Evolutionary conservation across 2,797 vertebrate species (phyloP).

Genomic region (Alosa sapidissima): DNA sequence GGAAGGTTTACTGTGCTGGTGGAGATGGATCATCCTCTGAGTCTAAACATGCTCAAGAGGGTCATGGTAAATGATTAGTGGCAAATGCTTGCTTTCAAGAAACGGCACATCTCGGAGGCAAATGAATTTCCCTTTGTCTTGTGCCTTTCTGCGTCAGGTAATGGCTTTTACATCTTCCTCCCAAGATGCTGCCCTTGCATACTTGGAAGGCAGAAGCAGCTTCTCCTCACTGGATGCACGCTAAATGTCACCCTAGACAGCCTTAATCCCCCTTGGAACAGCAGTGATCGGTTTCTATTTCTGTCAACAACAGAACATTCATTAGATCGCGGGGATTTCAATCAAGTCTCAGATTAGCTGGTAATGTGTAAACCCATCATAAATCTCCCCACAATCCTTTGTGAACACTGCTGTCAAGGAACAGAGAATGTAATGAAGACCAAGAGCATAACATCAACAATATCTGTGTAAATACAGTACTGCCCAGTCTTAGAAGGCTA

Average conservation of each 20-base stretch:
- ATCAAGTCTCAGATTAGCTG: slow-evolving; percentile 10
- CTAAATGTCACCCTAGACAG: slow-evolving; percentile 15
- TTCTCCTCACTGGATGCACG: background rate
- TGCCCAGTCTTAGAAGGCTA: background rate
- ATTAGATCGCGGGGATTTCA: background rate
- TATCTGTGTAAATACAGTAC: background rate
- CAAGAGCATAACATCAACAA: background rate
- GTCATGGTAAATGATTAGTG: background rate
- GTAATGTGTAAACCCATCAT: background rate
- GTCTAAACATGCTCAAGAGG: background rate
- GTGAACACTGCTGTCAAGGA: slow-evolving; percentile 5
- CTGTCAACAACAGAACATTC: slow-evolving; percentile 18
- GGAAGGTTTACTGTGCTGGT: background rate
- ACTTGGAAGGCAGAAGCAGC: background rate
- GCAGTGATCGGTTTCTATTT: slow-evolving; percentile 1
- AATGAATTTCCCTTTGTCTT: slow-evolving; percentile 7
- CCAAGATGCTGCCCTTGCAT: background rate
- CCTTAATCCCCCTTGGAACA: background rate
- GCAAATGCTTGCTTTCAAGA: background rate
- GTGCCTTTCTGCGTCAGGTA: background rate
- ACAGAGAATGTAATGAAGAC: background rate
- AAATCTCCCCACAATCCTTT: background rate
- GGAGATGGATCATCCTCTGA: background rate
- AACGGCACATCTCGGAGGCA: background rate
- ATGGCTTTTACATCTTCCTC: background rate